Evolutionary conservation across 2,113 vertebrate species (phyloP), one percentile per base, ranked within the genome.

Genomic region (Triplophysa tibetana): DNA sequence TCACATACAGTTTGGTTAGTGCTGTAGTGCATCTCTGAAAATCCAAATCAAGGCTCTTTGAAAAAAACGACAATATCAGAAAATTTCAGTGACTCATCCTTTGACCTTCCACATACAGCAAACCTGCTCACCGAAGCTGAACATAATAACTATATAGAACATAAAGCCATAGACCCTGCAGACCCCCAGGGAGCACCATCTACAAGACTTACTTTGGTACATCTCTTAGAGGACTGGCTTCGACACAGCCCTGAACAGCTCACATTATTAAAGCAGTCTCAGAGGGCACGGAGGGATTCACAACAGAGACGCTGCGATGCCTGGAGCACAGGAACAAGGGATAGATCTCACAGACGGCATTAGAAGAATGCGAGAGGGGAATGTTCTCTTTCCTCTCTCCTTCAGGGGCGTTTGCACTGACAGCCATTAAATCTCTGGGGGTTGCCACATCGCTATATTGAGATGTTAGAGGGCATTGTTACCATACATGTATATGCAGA

Each of bases 211-310:
- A 24, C 70, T 60, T 21, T 73, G 54, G 70, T 23, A 10, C 33
- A 60, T 38, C 6, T 8, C n/a, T 21, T 21, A 43, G 54, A 60
- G 41, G 8, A 68, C 11, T 3, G 41, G 19, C 41, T 43, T 7
- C 29, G 58, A 72, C 58, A 75, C 58, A 43, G 60, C 17, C 10
- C 58, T 1, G 72, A 61, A 75, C n/a, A 14, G 9, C 41, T 75
- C 58, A 29, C 23, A 48, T 63, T 75, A 63, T 48, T 75, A 62
- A 63, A 48, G 60, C 54, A 29, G 73, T 75, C 58, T 63, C 38
- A 50, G 73, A 75, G 70, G 70, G 38, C n/a, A 24, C 14, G 9
- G 38, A 75, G 24, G 21, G 73, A 9, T 63, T 75, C 41, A 62
- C 41, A 75, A 50, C 16, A 24, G 58, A 75, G 58, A 75, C 38